These are phyloP conservation scores for Leucania comma DNA, from an alignment of 2,888 invertebrate species.

Conservation along the genomic window DNA sequence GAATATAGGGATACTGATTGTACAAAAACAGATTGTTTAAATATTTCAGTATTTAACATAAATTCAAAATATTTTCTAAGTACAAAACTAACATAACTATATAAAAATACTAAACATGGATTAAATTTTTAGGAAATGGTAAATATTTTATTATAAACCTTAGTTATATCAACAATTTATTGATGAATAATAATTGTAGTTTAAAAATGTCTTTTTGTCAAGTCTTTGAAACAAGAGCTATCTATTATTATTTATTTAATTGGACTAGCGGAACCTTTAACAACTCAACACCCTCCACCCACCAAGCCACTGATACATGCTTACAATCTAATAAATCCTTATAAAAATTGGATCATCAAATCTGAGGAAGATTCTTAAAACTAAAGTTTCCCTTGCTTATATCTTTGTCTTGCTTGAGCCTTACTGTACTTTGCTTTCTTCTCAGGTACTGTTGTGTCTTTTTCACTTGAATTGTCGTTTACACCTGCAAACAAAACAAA, in stretches of 20 bases:
- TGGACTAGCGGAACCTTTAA: slow-evolving; percentile 63
- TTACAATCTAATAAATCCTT: slow-evolving; percentile 63
- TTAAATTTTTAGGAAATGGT: slow-evolving; percentile 67
- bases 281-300: slow-evolving; percentile 61
- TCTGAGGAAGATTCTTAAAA: slow-evolving; percentile 64
- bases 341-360: slow-evolving; percentile 59
- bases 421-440: slow-evolving; percentile 92
- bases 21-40: slow-evolving; percentile 60
- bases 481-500: slow-evolving; percentile 72
- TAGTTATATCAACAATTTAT: slow-evolving; percentile 51
- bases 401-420: slow-evolving; percentile 94
- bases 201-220: slow-evolving; percentile 64
- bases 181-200: slow-evolving; percentile 47
- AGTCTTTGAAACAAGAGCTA: slow-evolving; percentile 62
- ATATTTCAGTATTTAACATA: slow-evolving; percentile 64
- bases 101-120: slow-evolving; percentile 66
- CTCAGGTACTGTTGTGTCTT: slow-evolving; percentile 80
- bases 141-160: slow-evolving; percentile 69
- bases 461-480: slow-evolving; percentile 76
- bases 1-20: slow-evolving; percentile 65
- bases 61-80: slow-evolving; percentile 62
- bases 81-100: slow-evolving; percentile 66
- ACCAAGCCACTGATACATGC: slow-evolving; percentile 64
- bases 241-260: slow-evolving; percentile 45
- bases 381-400: slow-evolving; percentile 93